phyloP scores from a whole-genome alignment of 2,797 vertebrate species.

The Spondyliosoma cantharus region DNA sequence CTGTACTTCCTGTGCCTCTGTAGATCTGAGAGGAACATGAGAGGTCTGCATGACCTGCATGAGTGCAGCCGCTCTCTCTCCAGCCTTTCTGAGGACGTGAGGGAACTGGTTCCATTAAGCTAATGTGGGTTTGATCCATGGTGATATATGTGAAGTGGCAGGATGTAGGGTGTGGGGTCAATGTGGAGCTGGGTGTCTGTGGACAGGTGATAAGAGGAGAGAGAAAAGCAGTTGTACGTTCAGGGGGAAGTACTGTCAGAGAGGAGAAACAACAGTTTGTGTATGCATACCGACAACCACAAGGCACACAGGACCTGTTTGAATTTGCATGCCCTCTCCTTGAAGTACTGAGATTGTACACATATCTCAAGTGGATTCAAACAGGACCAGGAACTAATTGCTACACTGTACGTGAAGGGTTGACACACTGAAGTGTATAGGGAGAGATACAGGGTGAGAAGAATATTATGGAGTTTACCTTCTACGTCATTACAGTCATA shows the following conservation, averaged over 20 bases:
- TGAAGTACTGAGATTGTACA: conserved; percentile 61
- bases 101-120: conserved; percentile 75
- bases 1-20: conserved; percentile 68
- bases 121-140: conserved; percentile 74
- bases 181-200: conserved; percentile 65
- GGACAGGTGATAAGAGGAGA: conserved; percentile 68
- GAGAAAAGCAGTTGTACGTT: conserved; percentile 53
- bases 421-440: conserved; percentile 63
- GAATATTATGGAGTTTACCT: conserved; percentile 84
- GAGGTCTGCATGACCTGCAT: conserved; percentile 52
- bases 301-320: conserved; percentile 70
- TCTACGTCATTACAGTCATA: conserved; percentile 87
- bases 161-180: conserved; percentile 68
- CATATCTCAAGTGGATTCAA: conserved; percentile 64
- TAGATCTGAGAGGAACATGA: conserved; percentile 60
- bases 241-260: conserved; percentile 53
- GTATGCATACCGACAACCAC: conserved; percentile 67
- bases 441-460: conserved; percentile 65
- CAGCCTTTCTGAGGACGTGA: conserved; percentile 62
- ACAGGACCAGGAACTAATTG: conserved; percentile 57
- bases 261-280: conserved; percentile 59
- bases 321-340: conserved; percentile 77
- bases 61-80: conserved; percentile 46
- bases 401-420: conserved; percentile 53
- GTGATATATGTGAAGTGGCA: conserved; percentile 72